These are phyloP conservation scores for Spinibarbus caldwelli DNA, from an alignment of 2,797 vertebrate genomes.

Conservation along the genomic window DNA sequence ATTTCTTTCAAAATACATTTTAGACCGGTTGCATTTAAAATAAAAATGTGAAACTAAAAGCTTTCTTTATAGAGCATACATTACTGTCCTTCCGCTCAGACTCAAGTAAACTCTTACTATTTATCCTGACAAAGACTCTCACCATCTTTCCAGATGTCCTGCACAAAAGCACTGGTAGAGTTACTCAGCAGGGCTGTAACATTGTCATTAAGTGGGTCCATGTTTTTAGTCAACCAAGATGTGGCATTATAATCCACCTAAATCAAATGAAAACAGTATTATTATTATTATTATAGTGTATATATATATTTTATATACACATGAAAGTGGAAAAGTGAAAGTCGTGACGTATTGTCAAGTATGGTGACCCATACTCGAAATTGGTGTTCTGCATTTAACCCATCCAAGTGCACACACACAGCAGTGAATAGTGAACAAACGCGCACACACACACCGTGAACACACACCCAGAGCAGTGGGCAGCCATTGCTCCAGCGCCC, in stretches of 20 bases:
- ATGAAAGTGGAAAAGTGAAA: too few relatives aligned
- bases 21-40: not conserved
- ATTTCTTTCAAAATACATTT: not conserved
- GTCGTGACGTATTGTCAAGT: too few relatives aligned
- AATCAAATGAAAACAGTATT: slow-evolving; percentile 36
- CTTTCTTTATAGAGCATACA: not conserved
- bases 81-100: not conserved
- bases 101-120: not conserved
- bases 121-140: slow-evolving; percentile 57
- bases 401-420: too few relatives aligned
- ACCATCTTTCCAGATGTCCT: slow-evolving; percentile 98
- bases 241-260: slow-evolving; percentile 94
- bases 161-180: slow-evolving; percentile 91
- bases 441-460: too few relatives aligned
- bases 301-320: too few relatives aligned
- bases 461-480: too few relatives aligned
- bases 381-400: too few relatives aligned
- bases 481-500: too few relatives aligned
- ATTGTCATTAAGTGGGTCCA: slow-evolving; percentile 97
- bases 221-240: slow-evolving; percentile 97
- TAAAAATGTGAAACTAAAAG: not conserved
- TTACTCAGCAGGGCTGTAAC: slow-evolving; percentile 89
- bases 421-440: too few relatives aligned
- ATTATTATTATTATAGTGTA: too few relatives aligned
- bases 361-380: too few relatives aligned